phyloP scores from a whole-genome alignment of 92 coral and sea anemone species.

The Palythoa caribaeorum region DNA sequence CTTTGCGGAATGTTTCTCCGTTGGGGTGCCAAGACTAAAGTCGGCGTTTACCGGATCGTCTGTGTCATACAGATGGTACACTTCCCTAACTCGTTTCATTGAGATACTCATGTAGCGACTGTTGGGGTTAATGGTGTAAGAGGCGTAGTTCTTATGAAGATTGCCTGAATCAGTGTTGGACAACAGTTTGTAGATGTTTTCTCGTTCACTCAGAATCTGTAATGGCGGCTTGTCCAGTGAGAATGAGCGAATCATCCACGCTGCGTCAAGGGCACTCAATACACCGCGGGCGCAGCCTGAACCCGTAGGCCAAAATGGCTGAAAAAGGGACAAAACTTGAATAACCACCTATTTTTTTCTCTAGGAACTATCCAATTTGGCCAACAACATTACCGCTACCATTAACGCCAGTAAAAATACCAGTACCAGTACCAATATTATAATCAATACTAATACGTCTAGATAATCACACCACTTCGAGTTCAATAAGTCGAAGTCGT shows the following conservation, averaged over 20 bases:
- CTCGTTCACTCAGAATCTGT: conserved; percentile 93
- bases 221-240: conserved; percentile 95
- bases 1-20: conserved; percentile 57
- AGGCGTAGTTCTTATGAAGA: conserved; percentile 84
- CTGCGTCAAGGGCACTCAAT: conserved; percentile 96
- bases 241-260: conserved; percentile 98
- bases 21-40: conserved; percentile 92
- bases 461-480: no score
- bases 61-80: conserved; percentile 92
- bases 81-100: conserved; percentile 86
- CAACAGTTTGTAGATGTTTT: conserved; percentile 90
- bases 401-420: no score
- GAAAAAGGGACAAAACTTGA: background rate
- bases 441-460: background rate
- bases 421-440: background rate
- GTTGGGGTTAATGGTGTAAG: conserved; percentile 91
- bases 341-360: background rate
- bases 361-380: background rate
- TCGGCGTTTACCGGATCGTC: conserved; percentile 98
- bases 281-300: conserved; percentile 99
- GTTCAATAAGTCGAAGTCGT: no score
- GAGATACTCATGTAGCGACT: conserved; percentile 86
- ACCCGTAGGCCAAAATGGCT: conserved; percentile 99
- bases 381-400: background rate
- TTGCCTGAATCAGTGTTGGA: conserved; percentile 88